phyloP scores from a whole-genome alignment of 1,140 invertebrate genomes.

The Ceratosolen fusciceps region DNA sequence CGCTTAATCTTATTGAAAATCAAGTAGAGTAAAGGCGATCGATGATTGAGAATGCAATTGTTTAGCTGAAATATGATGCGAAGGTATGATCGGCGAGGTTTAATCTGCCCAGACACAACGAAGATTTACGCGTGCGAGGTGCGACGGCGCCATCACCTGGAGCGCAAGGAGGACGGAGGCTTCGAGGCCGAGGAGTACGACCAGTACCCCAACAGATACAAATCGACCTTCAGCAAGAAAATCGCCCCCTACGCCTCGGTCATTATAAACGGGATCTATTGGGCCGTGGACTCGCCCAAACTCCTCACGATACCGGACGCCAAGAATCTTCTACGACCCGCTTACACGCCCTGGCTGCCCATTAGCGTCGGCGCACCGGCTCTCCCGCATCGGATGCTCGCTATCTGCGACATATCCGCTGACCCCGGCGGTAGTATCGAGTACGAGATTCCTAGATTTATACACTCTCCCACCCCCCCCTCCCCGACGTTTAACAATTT shows the following conservation, averaged over 20 bases:
- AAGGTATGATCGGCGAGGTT: too few relatives aligned
- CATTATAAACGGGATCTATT: constrained; percentile 98
- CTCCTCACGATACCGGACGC: constrained; percentile 98
- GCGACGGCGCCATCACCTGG: constrained; percentile 91
- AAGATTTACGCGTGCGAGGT: constrained; percentile 97
- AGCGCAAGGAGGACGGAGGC: constrained; percentile 90
- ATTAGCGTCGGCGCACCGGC: constrained; percentile 87
- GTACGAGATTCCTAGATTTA: constrained; percentile 51
- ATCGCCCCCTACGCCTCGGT: constrained; percentile 98
- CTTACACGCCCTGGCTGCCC: constrained; percentile 93
- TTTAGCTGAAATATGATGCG: too few relatives aligned
- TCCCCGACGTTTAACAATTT: not conserved
- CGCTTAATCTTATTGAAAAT: too few relatives aligned
- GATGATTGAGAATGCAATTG: too few relatives aligned
- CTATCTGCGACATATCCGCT: constrained; percentile 98
- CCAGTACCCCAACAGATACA: constrained; percentile 92
- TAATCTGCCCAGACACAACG: constrained; percentile 80
- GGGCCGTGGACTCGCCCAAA: constrained; percentile 96
- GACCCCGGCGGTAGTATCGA: constrained; percentile 99
- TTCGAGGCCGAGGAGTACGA: constrained; percentile 95
- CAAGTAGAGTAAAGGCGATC: too few relatives aligned
- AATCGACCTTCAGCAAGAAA: constrained; percentile 96
- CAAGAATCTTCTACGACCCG: constrained; percentile 90
- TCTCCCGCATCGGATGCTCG: constrained; percentile 90
- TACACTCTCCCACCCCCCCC: not conserved